Evolutionary conservation across 2,113 vertebrate species (phyloP).

Genomic region (Cranoglanis bouderius): DNA sequence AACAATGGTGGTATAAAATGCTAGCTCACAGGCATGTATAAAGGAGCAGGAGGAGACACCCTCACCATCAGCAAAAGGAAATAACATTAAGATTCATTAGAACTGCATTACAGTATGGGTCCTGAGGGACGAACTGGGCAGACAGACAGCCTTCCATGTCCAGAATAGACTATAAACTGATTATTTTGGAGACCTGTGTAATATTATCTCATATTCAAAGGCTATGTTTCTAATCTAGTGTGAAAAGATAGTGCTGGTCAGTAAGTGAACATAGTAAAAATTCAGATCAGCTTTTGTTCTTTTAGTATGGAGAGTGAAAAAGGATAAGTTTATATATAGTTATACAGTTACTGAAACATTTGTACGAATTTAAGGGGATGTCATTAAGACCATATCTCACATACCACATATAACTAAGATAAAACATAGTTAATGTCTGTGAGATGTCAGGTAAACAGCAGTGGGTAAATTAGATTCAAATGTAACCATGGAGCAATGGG

Average conservation of each 20-base stretch:
- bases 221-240: neutral
- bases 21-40: neutral
- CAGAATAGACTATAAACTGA: slow-evolving; percentile 19
- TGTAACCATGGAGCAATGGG: neutral
- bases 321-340: neutral
- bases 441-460: neutral
- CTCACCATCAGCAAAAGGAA: slow-evolving; percentile 1
- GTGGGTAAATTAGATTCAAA: neutral
- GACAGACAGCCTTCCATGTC: neutral
- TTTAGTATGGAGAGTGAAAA: neutral
- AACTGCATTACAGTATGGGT: neutral
- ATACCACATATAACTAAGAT: neutral
- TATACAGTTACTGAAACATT: neutral
- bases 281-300: neutral
- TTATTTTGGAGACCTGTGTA: slow-evolving; percentile 13
- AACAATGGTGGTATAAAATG: neutral
- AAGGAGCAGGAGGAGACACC: neutral
- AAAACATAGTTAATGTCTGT: neutral
- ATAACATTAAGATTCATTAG: slow-evolving; percentile 39
- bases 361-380: neutral
- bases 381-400: neutral
- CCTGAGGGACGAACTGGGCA: slow-evolving; percentile 15
- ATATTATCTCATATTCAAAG: neutral
- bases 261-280: neutral
- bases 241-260: neutral